Percentiles rank a stretch among this genome's conserved stretches.
These are phyloP conservation scores for Unio pictorum DNA, from an alignment of 2,888 invertebrate species.

Conservation along the genomic window DNA sequence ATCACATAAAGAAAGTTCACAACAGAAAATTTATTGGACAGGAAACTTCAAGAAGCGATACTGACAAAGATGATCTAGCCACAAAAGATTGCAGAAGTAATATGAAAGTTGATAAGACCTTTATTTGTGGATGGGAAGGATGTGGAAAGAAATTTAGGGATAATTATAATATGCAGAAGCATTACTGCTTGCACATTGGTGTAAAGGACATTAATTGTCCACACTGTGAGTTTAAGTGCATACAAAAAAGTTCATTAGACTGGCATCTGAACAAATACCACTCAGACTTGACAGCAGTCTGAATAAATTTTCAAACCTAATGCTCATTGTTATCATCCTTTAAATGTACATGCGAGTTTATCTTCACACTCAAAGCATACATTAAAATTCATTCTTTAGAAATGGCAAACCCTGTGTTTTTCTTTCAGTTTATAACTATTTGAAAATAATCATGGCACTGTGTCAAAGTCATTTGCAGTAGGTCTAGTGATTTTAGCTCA, in stretches of 20 bases:
- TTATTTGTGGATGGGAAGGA: constrained; percentile 20
- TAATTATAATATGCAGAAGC: constrained; percentile 27
- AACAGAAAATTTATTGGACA: background rate
- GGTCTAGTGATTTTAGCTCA: too few relatives aligned
- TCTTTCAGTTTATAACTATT: too few relatives aligned
- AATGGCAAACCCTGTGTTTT: too few relatives aligned
- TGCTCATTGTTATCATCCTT: too few relatives aligned
- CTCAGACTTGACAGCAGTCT: background rate
- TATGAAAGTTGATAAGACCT: constrained; percentile 5
- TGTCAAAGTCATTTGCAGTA: too few relatives aligned
- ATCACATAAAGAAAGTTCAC: constrained; percentile 16
- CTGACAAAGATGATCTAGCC: background rate
- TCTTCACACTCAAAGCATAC: too few relatives aligned
- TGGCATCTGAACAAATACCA: constrained; percentile 33
- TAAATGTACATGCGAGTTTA: too few relatives aligned
- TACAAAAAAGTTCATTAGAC: constrained; percentile 30
- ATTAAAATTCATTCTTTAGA: too few relatives aligned
- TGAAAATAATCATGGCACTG: too few relatives aligned
- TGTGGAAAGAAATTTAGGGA: constrained; percentile 37
- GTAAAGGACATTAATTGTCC: constrained; percentile 21
- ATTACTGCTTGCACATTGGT: constrained; percentile 28
- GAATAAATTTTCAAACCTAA: too few relatives aligned
- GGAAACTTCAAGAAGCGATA: background rate
- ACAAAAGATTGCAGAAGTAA: background rate
- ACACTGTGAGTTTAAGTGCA: constrained; percentile 24